phyloP scores from a whole-genome alignment of 2,888 invertebrate genomes.

The Drosophila tripunctata region DNA sequence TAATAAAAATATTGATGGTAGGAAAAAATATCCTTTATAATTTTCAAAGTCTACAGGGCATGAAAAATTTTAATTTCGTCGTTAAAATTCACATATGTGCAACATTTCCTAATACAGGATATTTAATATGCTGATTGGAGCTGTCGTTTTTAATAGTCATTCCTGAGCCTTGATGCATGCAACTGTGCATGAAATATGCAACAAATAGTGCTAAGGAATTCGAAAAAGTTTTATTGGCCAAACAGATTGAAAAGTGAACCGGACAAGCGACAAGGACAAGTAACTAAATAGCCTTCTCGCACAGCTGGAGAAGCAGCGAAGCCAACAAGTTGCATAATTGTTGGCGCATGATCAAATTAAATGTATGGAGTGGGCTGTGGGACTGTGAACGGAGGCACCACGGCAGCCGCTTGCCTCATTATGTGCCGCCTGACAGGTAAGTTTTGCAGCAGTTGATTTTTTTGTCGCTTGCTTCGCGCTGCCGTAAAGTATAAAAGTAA shows the following conservation, averaged over 20 bases:
- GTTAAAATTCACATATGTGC: background rate
- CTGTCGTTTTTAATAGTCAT: background rate
- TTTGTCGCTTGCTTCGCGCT: background rate
- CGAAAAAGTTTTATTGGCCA: slow-evolving; percentile 72
- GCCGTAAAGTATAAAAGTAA: slow-evolving; percentile 64
- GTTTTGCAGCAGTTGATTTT: slow-evolving; percentile 13
- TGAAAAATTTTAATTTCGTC: background rate
- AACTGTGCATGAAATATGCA: slow-evolving; percentile 6
- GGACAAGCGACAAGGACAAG: slow-evolving; percentile 26
- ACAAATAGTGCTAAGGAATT: slow-evolving; percentile 46
- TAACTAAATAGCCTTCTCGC: slow-evolving; percentile 13
- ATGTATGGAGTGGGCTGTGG: slow-evolving; percentile 39
- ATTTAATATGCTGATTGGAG: background rate
- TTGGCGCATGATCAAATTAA: slow-evolving; percentile 79
- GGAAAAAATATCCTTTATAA: too few species aligned
- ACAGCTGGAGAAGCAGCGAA: slow-evolving; percentile 26
- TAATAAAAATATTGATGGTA: too few species aligned
- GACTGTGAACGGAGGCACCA: background rate
- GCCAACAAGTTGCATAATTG: slow-evolving; percentile 81
- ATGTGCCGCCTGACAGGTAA: slow-evolving; percentile 34
- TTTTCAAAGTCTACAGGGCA: background rate
- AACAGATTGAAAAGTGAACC: slow-evolving; percentile 66
- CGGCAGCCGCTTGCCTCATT: slow-evolving; percentile 37
- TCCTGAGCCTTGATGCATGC: background rate
- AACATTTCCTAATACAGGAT: background rate